A percentile compares a stretch with the other conserved stretches of the same genome.
These are phyloP conservation scores for Cherax destructor DNA, from an alignment of 1,140 invertebrate genomes.

Conservation along the genomic window DNA sequence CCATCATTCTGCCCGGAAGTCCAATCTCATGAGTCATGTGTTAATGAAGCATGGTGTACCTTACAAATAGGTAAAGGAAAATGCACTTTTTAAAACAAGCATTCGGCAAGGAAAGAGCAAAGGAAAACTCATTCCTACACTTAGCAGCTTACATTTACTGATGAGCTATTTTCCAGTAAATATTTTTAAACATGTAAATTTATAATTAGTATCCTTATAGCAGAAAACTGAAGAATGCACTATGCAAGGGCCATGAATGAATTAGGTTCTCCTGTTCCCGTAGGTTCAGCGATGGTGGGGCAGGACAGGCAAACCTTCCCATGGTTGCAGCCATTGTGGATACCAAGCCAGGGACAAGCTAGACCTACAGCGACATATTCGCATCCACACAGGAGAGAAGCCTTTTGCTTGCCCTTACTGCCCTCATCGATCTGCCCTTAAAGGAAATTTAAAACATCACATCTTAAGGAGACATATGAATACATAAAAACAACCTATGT, in stretches of 20 bases:
- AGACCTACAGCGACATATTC: constrained; percentile 56
- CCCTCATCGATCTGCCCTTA: constrained; percentile 50
- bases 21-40: constrained; percentile 55
- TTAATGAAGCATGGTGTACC: constrained; percentile 56
- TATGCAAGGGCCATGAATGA: constrained; percentile 14
- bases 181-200: not conserved
- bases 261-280: constrained; percentile 42
- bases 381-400: constrained; percentile 61
- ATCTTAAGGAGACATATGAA: constrained; percentile 44
- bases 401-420: constrained; percentile 64
- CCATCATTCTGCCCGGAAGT: constrained; percentile 57
- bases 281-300: constrained; percentile 58
- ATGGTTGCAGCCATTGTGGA: constrained; percentile 55
- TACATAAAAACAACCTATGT: not conserved
- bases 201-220: not conserved
- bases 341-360: constrained; percentile 61
- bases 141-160: not conserved
- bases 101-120: not conserved
- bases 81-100: not conserved
- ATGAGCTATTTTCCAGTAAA: not conserved
- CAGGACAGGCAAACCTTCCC: constrained; percentile 15
- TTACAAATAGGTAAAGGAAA: constrained; percentile 27
- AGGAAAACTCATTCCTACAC: not conserved
- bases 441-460: constrained; percentile 62
- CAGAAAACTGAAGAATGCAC: constrained; percentile 17